Conservation (phyloP, 1,140 invertebrate species). For the Eriocheir sinensis region DNA sequence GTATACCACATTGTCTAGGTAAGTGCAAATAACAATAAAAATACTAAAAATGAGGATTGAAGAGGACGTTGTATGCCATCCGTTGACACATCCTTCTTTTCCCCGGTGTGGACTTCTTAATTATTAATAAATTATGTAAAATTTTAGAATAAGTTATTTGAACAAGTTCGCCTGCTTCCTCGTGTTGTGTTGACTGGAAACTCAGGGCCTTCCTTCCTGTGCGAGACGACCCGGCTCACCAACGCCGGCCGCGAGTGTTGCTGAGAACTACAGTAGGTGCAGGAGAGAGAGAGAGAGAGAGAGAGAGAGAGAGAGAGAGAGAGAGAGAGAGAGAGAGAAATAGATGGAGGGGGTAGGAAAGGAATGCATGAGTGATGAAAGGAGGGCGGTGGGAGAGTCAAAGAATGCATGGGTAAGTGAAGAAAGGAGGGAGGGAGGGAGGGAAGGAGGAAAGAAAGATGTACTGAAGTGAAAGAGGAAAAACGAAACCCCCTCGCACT, state of each 20-base stretch:
- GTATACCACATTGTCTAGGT: background rate
- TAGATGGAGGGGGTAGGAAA: background rate
- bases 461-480: background rate
- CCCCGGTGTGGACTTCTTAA: background rate
- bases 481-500: too few species aligned
- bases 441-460: background rate
- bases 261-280: background rate
- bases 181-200: background rate
- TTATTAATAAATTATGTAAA: slow-evolving; percentile 17
- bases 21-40: slow-evolving; percentile 26
- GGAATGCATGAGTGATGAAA: too few species aligned
- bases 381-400: too few species aligned
- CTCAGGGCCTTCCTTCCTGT: background rate
- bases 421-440: background rate
- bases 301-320: background rate
- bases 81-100: background rate
- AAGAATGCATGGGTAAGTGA: too few species aligned
- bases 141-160: background rate
- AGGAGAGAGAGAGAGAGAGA: background rate
- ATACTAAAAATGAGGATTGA: background rate
- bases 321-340: background rate
- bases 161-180: background rate
- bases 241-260: background rate
- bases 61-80: background rate
- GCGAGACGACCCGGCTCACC: background rate